Percentiles rank a stretch among this genome's conserved stretches.
Conservation (phyloP, 2,113 vertebrate species). For the Brachypodius melanocephalos region DNA sequence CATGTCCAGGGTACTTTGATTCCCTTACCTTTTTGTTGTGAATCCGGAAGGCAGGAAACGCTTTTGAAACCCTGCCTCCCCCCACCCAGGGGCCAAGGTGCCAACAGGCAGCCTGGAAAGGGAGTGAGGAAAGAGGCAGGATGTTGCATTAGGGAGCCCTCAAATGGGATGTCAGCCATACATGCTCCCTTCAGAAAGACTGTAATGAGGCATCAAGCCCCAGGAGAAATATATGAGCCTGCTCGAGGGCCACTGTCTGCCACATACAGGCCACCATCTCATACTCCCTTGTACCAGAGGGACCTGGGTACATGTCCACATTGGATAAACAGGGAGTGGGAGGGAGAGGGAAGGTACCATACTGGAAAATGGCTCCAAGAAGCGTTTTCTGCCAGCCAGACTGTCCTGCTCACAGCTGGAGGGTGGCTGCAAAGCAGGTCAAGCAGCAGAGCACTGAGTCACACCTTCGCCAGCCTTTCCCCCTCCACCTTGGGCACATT, state of each 20-base stretch:
- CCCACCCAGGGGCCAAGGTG: background rate
- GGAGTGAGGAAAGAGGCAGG: background rate
- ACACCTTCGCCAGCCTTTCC: conserved; percentile 77
- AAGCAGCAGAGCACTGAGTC: background rate
- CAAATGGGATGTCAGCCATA: background rate
- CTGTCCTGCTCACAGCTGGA: background rate
- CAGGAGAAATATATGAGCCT: background rate
- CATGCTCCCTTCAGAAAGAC: background rate
- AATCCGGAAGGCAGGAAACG: background rate
- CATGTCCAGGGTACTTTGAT: background rate
- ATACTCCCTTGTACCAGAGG: background rate
- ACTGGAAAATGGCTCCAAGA: background rate
- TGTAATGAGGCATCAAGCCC: background rate
- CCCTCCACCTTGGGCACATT: conserved; percentile 71
- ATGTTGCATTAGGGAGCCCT: background rate
- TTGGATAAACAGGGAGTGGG: background rate
- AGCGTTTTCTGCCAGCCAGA: background rate
- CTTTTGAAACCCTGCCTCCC: background rate
- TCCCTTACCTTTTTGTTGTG: background rate
- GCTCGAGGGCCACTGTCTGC: background rate
- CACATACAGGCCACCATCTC: background rate
- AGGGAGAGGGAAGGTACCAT: background rate
- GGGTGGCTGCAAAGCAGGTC: background rate
- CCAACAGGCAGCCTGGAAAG: background rate
- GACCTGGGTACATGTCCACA: background rate